Evolutionary conservation across 2,113 vertebrate species (phyloP).

Genomic region (Aramus guarauna): DNA sequence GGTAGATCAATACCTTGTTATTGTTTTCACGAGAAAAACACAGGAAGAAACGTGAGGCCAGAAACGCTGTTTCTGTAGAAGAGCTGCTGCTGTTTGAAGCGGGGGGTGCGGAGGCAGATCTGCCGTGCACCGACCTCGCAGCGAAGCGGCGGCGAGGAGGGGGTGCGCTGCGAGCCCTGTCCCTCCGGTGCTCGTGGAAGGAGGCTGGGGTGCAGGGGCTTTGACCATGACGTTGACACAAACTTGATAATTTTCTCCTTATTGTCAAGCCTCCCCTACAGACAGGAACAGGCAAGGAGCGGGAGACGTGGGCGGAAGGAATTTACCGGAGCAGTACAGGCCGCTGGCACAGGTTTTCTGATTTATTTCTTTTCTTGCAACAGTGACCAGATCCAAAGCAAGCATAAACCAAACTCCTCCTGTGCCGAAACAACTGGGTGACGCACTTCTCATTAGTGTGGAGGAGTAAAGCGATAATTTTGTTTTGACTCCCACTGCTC

Average conservation of each 20-base stretch:
- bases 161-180: fast-evolving
- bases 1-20: slow-evolving; percentile 24
- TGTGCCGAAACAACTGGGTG: background rate
- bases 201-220: background rate
- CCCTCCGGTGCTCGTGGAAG: background rate
- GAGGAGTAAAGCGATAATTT: background rate
- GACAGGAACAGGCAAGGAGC: background rate
- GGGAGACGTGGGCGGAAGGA: background rate
- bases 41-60: background rate
- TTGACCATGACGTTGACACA: background rate
- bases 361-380: background rate
- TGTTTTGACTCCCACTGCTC: background rate
- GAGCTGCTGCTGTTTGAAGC: background rate
- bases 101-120: background rate
- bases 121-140: background rate
- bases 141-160: background rate
- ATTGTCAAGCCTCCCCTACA: background rate
- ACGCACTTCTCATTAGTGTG: background rate
- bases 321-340: background rate
- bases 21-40: background rate
- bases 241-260: background rate
- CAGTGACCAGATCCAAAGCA: background rate
- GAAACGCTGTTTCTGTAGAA: background rate
- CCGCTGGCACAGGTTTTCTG: background rate
- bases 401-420: background rate